These are phyloP conservation scores for Caenorhabditis briggsae DNA, from an alignment of 1,140 invertebrate species.

Conservation along the genomic window DNA sequence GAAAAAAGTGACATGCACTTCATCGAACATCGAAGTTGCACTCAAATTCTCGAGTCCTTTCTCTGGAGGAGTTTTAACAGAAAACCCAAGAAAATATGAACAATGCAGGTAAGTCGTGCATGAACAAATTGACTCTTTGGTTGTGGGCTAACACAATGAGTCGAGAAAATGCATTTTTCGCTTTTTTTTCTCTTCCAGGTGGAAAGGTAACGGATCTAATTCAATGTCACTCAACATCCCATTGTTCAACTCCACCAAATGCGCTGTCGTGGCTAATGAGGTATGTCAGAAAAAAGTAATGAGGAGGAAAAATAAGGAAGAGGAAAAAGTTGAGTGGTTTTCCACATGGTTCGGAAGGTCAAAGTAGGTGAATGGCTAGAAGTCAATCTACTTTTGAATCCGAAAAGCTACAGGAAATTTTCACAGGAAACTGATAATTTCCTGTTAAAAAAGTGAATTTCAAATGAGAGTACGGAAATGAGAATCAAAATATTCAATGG, in stretches of 20 bases:
- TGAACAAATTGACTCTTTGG: not conserved
- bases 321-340: not conserved
- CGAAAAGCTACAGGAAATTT: not conserved
- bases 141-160: not conserved
- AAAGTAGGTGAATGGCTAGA: not conserved
- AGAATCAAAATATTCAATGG: too few species aligned
- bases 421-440: constrained; percentile 22
- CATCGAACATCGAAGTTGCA: constrained; percentile 57
- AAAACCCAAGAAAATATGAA: constrained; percentile 61
- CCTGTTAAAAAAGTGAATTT: not conserved
- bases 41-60: constrained; percentile 48
- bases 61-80: constrained; percentile 61
- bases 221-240: constrained; percentile 49
- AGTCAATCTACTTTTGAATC: not conserved
- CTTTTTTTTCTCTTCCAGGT: constrained; percentile 45
- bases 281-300: constrained; percentile 31
- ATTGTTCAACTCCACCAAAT: constrained; percentile 52
- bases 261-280: constrained; percentile 58
- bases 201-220: constrained; percentile 61
- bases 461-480: too few species aligned
- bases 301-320: not conserved
- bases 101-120: constrained; percentile 50
- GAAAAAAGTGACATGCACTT: constrained; percentile 52
- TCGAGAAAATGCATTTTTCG: not conserved
- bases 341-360: not conserved